Conservation (phyloP, 2,888 invertebrate species). For the Drosophila anomelani region DNA sequence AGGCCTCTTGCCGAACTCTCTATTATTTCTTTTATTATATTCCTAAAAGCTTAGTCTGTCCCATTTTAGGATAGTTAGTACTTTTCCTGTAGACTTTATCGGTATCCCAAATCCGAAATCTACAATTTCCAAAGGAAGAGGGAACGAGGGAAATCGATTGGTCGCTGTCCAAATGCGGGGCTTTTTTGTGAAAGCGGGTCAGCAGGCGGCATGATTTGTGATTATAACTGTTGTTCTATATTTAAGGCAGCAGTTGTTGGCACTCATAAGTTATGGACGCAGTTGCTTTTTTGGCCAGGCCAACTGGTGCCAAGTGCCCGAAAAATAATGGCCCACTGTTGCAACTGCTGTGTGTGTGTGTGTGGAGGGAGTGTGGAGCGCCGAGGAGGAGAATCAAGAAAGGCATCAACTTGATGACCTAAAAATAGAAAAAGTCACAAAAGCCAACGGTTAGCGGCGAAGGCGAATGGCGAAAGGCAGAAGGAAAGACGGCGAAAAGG, state of each 20-base stretch:
- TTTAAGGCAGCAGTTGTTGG: slow-evolving; percentile 44
- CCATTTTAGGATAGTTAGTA: background rate
- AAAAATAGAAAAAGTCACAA: slow-evolving; percentile 78
- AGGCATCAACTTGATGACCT: slow-evolving; percentile 75
- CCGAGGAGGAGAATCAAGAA: slow-evolving; percentile 14
- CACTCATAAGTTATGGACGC: slow-evolving; percentile 39
- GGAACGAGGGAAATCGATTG: slow-evolving; percentile 31
- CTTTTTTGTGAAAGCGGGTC: slow-evolving; percentile 60
- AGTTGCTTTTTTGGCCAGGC: slow-evolving; percentile 56
- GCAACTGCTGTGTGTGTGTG: slow-evolving; percentile 8
- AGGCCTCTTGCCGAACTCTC: background rate
- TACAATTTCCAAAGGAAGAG: background rate
- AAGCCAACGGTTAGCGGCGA: slow-evolving; percentile 26
- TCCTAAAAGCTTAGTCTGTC: background rate
- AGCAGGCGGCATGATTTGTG: slow-evolving; percentile 72
- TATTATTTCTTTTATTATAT: background rate
- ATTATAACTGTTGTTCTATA: slow-evolving; percentile 71
- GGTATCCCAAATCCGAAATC: background rate
- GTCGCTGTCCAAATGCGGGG: slow-evolving; percentile 43
- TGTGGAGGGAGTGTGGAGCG: background rate
- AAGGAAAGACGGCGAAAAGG: slow-evolving; percentile 39
- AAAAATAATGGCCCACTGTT: slow-evolving; percentile 36
- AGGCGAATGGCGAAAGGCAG: slow-evolving; percentile 25
- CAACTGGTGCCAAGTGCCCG: slow-evolving; percentile 66
- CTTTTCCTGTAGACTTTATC: slow-evolving; percentile 3